Conservation (phyloP, 2,113 vertebrate genomes). For the Cynocephalus volans region DNA sequence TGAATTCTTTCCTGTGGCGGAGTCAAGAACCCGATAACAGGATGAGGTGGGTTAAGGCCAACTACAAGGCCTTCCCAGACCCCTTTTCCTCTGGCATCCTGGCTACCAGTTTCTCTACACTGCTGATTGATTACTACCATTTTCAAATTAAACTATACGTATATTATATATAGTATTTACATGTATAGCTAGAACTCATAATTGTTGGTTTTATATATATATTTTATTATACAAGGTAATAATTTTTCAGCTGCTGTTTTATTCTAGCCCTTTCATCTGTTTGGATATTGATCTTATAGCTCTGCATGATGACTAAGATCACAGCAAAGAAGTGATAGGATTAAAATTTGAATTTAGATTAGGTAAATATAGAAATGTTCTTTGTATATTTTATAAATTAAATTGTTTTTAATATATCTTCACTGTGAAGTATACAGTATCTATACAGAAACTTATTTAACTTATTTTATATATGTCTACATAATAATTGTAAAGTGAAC, state of each 20-base stretch:
- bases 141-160: not conserved
- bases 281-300: not conserved
- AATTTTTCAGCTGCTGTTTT: slow-evolving; percentile 41
- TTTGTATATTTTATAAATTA: slow-evolving; percentile 49
- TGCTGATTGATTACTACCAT: slow-evolving; percentile 19
- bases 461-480: not conserved
- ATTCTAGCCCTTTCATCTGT: slow-evolving; percentile 7
- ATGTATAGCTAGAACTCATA: slow-evolving; percentile 25
- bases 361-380: not conserved
- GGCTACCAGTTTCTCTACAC: not conserved
- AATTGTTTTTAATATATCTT: slow-evolving; percentile 55
- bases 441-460: slow-evolving; percentile 4
- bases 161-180: not conserved
- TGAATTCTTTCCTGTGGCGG: no score
- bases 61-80: no score
- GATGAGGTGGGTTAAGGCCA: no score
- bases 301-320: not conserved
- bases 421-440: not conserved
- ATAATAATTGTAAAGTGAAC: slow-evolving; percentile 25
- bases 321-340: slow-evolving; percentile 10
- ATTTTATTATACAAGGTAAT: slow-evolving; percentile 57
- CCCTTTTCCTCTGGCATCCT: no score
- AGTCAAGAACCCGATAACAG: no score
- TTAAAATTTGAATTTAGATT: slow-evolving; percentile 53
- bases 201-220: slow-evolving; percentile 34